These are phyloP conservation scores for Drosophila paulistorum DNA, from an alignment of 1,140 invertebrate species.

Conservation along the genomic window DNA sequence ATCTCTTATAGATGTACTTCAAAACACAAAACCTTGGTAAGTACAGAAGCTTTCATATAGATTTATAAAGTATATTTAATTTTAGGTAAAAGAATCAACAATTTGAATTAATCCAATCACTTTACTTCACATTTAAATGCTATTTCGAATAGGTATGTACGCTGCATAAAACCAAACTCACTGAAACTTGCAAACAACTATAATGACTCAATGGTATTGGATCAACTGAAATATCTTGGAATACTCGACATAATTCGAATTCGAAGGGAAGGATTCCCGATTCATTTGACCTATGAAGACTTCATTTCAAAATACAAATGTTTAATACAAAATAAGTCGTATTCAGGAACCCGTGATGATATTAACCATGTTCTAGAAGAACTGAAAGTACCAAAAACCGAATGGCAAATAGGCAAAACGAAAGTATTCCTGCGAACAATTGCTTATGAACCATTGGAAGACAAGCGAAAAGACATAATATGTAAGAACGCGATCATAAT, in stretches of 20 bases:
- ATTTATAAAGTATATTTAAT: not conserved
- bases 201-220: conserved; percentile 92
- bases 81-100: not conserved
- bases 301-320: conserved; percentile 87
- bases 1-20: conserved; percentile 94
- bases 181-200: conserved; percentile 93
- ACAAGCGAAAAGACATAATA: conserved; percentile 88
- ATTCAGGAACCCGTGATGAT: conserved; percentile 35
- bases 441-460: conserved; percentile 95
- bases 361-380: conserved; percentile 84
- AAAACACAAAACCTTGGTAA: conserved; percentile 96
- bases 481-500: conserved; percentile 89
- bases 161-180: conserved; percentile 97
- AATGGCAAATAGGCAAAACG: conserved; percentile 96
- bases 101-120: not conserved
- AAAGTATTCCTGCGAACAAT: conserved; percentile 94
- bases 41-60: conserved; percentile 33
- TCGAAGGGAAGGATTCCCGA: conserved; percentile 95
- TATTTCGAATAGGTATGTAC: conserved; percentile 88
- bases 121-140: conserved; percentile 17
- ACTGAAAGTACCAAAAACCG: conserved; percentile 86
- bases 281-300: conserved; percentile 91
- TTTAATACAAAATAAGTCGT: conserved; percentile 59
- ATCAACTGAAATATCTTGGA: conserved; percentile 96
- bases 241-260: conserved; percentile 98